These are phyloP conservation scores for Rhinoraja longicauda DNA, from an alignment of 2,797 vertebrate species.

Conservation along the genomic window DNA sequence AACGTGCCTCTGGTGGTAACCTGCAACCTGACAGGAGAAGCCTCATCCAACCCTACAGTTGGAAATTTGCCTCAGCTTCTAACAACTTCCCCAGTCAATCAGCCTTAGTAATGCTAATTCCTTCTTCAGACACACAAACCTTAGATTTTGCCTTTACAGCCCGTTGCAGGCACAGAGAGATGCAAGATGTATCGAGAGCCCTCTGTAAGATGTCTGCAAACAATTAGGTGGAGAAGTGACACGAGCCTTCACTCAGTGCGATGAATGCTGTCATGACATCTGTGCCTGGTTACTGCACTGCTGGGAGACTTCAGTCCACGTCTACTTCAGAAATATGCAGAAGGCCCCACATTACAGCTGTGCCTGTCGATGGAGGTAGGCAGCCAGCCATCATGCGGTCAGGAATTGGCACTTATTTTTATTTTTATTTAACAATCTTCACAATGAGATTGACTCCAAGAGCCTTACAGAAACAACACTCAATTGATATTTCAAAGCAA, in stretches of 20 bases:
- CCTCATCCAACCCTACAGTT: background rate
- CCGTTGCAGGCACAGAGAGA: background rate
- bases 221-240: background rate
- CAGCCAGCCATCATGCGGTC: too few species aligned
- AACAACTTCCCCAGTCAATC: background rate
- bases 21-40: background rate
- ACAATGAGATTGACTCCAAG: background rate
- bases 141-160: background rate
- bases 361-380: background rate
- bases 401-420: background rate
- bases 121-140: background rate
- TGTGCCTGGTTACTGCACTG: background rate
- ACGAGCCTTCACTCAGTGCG: background rate
- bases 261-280: background rate
- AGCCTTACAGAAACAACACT: background rate
- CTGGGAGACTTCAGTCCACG: background rate
- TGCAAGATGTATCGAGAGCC: too few species aligned
- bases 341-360: background rate
- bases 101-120: background rate
- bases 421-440: background rate
- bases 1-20: background rate
- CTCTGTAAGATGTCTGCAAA: background rate
- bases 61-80: background rate
- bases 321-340: background rate
- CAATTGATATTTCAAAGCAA: background rate